These are phyloP conservation scores for Slavum lentiscoides DNA, from an alignment of 2,888 invertebrate species.

Conservation along the genomic window DNA sequence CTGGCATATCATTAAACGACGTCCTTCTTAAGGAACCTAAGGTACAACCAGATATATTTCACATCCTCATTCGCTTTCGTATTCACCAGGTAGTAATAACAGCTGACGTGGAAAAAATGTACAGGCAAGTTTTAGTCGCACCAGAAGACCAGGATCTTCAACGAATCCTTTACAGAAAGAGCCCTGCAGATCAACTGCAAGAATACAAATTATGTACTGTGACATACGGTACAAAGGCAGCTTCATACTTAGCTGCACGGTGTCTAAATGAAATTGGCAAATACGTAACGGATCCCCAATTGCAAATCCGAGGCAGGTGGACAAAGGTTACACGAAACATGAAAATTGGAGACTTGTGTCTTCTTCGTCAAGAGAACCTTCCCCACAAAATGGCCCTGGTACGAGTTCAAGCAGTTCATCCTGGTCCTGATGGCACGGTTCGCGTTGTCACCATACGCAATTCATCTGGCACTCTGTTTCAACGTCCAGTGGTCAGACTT, in stretches of 20 bases:
- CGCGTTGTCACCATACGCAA: too few species aligned
- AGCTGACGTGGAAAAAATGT: slow-evolving; percentile 1
- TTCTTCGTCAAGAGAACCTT: background rate
- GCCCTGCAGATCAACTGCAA: background rate
- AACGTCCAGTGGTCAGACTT: too few species aligned
- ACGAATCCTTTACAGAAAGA: background rate
- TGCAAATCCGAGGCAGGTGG: background rate
- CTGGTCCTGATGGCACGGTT: too few species aligned
- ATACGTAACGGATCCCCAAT: background rate
- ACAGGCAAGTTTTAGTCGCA: background rate
- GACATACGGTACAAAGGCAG: background rate
- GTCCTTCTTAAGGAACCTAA: too few species aligned
- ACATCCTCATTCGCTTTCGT: background rate
- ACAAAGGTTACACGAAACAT: background rate
- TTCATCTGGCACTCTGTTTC: too few species aligned
- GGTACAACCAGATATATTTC: background rate
- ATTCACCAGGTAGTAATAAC: background rate
- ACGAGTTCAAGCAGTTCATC: too few species aligned
- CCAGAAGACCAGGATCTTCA: background rate
- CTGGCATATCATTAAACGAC: too few species aligned
- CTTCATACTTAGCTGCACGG: slow-evolving; percentile 1
- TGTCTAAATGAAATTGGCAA: background rate
- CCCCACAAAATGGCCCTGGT: too few species aligned
- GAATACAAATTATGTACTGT: background rate
- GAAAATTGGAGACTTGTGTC: background rate